phyloP scores from a whole-genome alignment of 2,888 invertebrate genomes.

The Pyrrhosoma nymphula region DNA sequence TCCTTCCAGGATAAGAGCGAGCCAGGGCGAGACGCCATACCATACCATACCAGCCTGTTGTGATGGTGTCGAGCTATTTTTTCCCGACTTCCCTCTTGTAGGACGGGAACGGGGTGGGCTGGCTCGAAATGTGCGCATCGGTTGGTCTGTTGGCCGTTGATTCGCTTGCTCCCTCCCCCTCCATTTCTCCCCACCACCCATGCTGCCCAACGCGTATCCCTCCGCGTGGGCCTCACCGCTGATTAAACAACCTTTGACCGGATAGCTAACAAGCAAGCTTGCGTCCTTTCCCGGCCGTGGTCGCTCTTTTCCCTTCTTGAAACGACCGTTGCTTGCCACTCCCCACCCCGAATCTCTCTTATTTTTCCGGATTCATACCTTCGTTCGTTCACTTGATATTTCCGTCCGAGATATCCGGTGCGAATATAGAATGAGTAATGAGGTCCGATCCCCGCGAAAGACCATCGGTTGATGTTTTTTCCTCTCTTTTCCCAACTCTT shows the following conservation, averaged over 20 bases:
- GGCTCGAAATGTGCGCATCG: not conserved
- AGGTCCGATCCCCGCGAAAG: not conserved
- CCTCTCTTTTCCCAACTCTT: not conserved
- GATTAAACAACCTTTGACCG: constrained; percentile 36
- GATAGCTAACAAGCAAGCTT: not conserved
- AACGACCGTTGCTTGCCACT: not conserved
- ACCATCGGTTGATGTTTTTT: not conserved
- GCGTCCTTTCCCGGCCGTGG: not conserved
- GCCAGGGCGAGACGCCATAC: not conserved
- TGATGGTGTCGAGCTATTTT: not conserved
- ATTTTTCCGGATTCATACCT: constrained; percentile 4
- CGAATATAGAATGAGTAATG: not conserved
- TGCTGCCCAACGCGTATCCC: not conserved
- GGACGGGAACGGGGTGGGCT: not conserved
- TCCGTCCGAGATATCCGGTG: not conserved
- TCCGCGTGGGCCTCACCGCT: not conserved
- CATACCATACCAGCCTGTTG: not conserved
- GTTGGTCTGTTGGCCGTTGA: not conserved
- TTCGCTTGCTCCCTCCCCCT: not conserved
- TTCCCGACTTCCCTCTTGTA: not conserved
- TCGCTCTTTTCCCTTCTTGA: not conserved
- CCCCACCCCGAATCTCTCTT: not conserved
- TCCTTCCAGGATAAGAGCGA: not conserved
- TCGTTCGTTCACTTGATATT: not conserved
- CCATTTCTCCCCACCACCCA: not conserved